Conservation (phyloP, 2,113 vertebrate species). For the Scortum barcoo region DNA sequence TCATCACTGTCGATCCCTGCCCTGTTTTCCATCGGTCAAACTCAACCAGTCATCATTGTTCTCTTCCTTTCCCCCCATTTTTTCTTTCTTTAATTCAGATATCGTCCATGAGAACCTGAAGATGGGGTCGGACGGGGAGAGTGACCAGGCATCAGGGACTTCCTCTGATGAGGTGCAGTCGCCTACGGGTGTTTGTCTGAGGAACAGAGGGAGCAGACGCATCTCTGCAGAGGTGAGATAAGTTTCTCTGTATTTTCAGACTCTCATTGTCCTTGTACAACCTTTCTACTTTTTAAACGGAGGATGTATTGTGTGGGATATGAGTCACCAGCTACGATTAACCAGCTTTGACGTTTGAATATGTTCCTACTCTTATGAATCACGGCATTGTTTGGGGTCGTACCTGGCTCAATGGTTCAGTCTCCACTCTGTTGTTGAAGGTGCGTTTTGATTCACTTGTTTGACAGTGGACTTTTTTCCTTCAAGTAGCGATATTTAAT, state of each 20-base stretch:
- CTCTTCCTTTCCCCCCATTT: not conserved
- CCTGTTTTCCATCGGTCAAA: constrained; percentile 23
- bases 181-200: constrained; percentile 93
- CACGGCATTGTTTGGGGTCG: not conserved
- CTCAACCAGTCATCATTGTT: not conserved
- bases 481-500: not conserved
- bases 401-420: not conserved
- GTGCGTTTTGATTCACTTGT: not conserved
- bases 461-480: not conserved
- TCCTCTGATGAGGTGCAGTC: constrained; percentile 97
- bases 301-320: not conserved
- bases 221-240: constrained; percentile 94
- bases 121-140: constrained; percentile 98
- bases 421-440: not conserved
- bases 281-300: not conserved
- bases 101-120: constrained; percentile 98
- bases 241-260: constrained; percentile 36
- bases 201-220: constrained; percentile 92
- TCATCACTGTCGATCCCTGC: constrained; percentile 20
- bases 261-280: not conserved
- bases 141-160: constrained; percentile 95
- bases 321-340: constrained; percentile 40
- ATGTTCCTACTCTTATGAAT: not conserved
- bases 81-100: constrained; percentile 80
- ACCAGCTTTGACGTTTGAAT: constrained; percentile 14